Base-by-base conservation (phyloP, 2,797 vertebrate species). In the Echiichthys vipera region DNA sequence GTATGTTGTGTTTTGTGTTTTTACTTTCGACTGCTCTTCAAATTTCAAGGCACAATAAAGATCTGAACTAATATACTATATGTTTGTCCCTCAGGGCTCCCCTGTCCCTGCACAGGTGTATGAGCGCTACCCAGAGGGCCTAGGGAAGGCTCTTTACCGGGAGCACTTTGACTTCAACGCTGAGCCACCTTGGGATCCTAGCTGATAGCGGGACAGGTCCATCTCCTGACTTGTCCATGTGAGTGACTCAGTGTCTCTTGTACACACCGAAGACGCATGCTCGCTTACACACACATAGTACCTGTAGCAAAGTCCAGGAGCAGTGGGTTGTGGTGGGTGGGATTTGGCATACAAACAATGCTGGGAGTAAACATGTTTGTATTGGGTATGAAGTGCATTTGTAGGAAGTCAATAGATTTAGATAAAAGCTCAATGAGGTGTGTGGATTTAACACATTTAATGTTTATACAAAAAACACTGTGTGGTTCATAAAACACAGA, bases 141-240 rank as follows among this genome's bases (percentile, higher is more conserved):
- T 99, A 99, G 98, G 98, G 97, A 97, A 97, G 95, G 97, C 97
- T 93, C 97, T 99, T 95, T 99, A 98, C 97, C 95, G 97, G 95
- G 98, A 99, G 93, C 97, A 96, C 95, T 99, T 99, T 86, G 97
- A 99, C 96, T 99, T 99, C 96, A 99, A 99, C 97, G 98, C 98
- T 85, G 98, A 99, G 98, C 98, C 98, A 85, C 98, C 98, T 98
- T 99, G 98, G 98, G 98, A 99, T 96, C 98, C 98, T 96, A 99
- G 98, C 97, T 99, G 98, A 99, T 99, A 98, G 97, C 93, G 96
- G 98, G 96, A 97, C 97, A 96, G 94, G 95, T 97, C 98, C 98
- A 96, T 98, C 97, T 98, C 97, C 97, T 95, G 96, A 97, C 96
- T 99, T 96, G 96, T 98, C 97, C 98, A 99, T 99, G 98, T 99